These are phyloP conservation scores for Exocentrus adspersus DNA, from an alignment of 2,888 invertebrate species.

Conservation along the genomic window DNA sequence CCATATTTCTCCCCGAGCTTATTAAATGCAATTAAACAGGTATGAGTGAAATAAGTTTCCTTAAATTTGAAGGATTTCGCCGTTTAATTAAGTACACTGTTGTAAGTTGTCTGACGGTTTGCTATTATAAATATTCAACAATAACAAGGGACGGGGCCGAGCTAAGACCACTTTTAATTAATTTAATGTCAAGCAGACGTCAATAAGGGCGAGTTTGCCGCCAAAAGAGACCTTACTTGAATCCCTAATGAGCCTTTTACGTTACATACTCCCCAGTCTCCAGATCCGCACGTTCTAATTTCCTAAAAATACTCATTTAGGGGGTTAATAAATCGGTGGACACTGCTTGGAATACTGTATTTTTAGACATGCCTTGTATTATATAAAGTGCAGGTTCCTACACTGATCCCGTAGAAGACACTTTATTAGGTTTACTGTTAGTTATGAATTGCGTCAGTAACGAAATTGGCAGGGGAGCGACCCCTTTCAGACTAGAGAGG, in stretches of 20 bases:
- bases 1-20: background rate
- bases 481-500: too few relatives aligned
- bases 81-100: conserved; percentile 35
- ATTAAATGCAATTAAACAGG: conserved; percentile 19
- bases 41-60: conserved; percentile 16
- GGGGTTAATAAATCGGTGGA: conserved; percentile 13
- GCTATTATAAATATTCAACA: conserved; percentile 39
- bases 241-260: conserved; percentile 48
- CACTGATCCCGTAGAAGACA: background rate
- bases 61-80: conserved; percentile 23
- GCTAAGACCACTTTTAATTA: conserved; percentile 53
- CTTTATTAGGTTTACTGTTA: background rate
- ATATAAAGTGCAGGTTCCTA: background rate
- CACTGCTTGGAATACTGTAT: background rate
- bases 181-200: conserved; percentile 55
- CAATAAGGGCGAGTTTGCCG: conserved; percentile 52
- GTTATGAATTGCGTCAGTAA: too few relatives aligned
- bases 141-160: conserved; percentile 30
- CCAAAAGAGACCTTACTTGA: conserved; percentile 51
- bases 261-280: conserved; percentile 27
- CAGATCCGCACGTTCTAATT: conserved; percentile 19
- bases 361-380: background rate
- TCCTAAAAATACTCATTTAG: conserved; percentile 26
- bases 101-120: conserved; percentile 36
- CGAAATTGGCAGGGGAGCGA: too few relatives aligned